phyloP scores from a whole-genome alignment of 2,797 vertebrate species.

The Melanotaenia pygmaea region DNA sequence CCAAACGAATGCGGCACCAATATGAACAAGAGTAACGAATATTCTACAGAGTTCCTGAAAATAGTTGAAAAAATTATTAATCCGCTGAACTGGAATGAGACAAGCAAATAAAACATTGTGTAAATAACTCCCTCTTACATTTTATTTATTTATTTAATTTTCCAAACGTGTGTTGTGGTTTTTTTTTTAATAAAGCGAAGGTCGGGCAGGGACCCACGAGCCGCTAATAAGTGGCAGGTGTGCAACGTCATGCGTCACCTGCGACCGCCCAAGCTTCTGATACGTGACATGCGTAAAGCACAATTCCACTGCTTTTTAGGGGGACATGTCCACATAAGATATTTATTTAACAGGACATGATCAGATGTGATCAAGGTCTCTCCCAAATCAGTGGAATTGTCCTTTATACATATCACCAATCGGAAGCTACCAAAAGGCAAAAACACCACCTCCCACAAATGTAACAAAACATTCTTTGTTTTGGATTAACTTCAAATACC shows the following conservation, averaged over 20 bases:
- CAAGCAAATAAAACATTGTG: rapidly evolving
- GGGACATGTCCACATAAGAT: too few relatives aligned
- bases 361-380: too few relatives aligned
- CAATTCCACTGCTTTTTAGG: too few relatives aligned
- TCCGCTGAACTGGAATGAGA: rapidly evolving
- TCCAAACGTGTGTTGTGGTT: conserved; percentile 1
- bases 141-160: neutral
- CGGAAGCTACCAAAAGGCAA: too few relatives aligned
- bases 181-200: neutral
- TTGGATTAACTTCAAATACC: too few relatives aligned
- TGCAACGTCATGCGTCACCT: conserved; percentile 26
- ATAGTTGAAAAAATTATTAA: neutral
- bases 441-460: too few relatives aligned
- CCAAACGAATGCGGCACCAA: conserved; percentile 57
- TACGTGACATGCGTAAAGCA: neutral
- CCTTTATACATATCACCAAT: too few relatives aligned
- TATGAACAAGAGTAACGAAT: conserved; percentile 51
- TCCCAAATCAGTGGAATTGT: too few relatives aligned
- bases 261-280: neutral
- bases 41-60: conserved; percentile 62
- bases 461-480: too few relatives aligned
- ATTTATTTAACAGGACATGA: too few relatives aligned
- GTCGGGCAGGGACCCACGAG: neutral
- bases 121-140: conserved; percentile 50
- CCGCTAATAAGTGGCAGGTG: conserved; percentile 66